Conservation (phyloP, 2,113 vertebrate genomes). For the Progne subis region DNA sequence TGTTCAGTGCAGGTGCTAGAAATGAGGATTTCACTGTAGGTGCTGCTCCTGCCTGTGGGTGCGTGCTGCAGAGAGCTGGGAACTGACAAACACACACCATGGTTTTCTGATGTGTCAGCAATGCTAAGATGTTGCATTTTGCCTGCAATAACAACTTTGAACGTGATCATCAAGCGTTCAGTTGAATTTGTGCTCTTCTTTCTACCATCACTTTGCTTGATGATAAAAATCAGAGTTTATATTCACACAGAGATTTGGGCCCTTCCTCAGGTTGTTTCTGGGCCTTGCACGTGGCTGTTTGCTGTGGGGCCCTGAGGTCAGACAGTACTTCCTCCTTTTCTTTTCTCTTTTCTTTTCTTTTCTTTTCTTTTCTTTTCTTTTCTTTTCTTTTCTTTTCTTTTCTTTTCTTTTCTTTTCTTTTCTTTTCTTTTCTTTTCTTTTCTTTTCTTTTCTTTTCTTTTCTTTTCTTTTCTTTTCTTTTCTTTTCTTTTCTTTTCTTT, state of each 20-base stretch:
- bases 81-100: neutral
- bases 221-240: neutral
- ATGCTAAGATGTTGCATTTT: constrained; percentile 18
- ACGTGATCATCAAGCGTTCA: constrained; percentile 30
- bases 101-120: constrained; percentile 35
- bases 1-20: neutral
- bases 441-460: neutral
- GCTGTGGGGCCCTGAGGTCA: neutral
- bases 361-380: neutral
- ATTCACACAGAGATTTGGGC: neutral
- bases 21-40: neutral
- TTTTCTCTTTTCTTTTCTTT: neutral
- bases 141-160: constrained; percentile 31
- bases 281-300: neutral
- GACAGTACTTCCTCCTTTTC: neutral
- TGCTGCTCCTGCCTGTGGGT: neutral
- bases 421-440: neutral
- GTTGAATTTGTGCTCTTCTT: neutral
- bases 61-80: neutral
- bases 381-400: neutral
- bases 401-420: neutral
- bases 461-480: neutral
- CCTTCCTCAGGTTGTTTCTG: neutral
- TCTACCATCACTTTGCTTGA: neutral
- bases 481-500: neutral